These are phyloP conservation scores for Ephydatia muelleri DNA, from an alignment of 37 sponge, comb jelly and placozoan genomes.

Conservation along the genomic window DNA sequence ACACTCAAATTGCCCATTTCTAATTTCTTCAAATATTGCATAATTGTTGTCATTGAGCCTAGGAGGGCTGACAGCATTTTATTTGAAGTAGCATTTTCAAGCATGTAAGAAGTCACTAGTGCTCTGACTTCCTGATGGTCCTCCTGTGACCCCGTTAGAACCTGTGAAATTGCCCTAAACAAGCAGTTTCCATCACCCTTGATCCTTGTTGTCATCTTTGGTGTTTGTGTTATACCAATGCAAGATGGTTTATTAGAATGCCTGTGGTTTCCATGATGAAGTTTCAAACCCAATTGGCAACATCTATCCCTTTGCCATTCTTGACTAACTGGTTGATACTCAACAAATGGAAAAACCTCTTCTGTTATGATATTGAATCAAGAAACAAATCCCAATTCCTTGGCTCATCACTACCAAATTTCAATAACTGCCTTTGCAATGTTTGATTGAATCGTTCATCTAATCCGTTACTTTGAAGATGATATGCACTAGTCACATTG, in stretches of 20 bases:
- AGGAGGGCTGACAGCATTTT: conserved; percentile 1
- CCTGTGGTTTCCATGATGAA: background rate
- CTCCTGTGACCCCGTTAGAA: background rate
- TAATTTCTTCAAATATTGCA: background rate
- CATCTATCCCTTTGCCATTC: background rate
- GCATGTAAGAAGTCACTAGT: background rate
- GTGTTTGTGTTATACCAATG: background rate
- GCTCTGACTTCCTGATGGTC: background rate
- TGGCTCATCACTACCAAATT: conserved; percentile 1
- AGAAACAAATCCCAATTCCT: conserved; percentile 34
- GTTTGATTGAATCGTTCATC: conserved; percentile 56
- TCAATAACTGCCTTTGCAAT: conserved; percentile 6
- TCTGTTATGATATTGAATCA: conserved; percentile 2
- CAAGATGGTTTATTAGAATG: background rate
- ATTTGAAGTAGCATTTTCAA: background rate
- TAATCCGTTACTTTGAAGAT: conserved; percentile 46
- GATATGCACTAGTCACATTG: conserved; percentile 34
- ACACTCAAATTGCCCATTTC: background rate
- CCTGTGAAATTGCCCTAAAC: background rate
- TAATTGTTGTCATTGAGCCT: background rate
- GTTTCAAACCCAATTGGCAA: background rate
- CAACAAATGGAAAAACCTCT: background rate
- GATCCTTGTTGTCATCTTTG: background rate
- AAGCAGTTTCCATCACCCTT: background rate
- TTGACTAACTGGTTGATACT: background rate